Base-by-base conservation (phyloP, 2,797 vertebrate species). In the Eupleurogrammus muticus region DNA sequence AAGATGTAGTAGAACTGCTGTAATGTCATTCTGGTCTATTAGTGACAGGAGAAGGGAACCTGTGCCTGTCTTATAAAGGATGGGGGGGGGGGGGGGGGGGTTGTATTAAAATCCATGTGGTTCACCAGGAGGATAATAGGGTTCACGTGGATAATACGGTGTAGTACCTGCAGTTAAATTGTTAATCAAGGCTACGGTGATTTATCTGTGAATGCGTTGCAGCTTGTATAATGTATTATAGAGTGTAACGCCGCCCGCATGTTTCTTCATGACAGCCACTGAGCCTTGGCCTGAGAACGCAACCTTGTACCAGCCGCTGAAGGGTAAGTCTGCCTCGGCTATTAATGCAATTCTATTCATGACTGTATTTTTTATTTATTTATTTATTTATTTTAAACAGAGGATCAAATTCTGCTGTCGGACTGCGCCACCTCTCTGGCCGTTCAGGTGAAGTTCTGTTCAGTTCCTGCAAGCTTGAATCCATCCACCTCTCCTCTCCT, bases 231-330 rank as follows among this genome's bases (percentile, higher is more conserved):
- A 32, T 52, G 32, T 50, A 1, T 54, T 49, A 24, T 58, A n/a
- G 12, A 58, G 16, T 28, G 19, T 19, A 0, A 49, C 10, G 35
- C 0, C 48, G 36, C n/a, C 9, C n/a, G 34, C 62, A 13, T n/a
- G 20, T 14, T 2, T 81, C n/a, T 77, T 42, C 63, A 0, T 84
- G 21, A 57, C 86, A 94, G 94, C 94, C 87, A 90, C 93, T 57
- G 94, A 95, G 85, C 97, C 97, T 8, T 99, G 98, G 98, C 98
- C 98, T 84, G 97, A 98, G 90, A 97, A 95, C 85, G 97, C 98
- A 49, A 93, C 93, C 47, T 90, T 99, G 47, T 99, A 97, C 93
- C 97, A 99, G 67, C 97, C 96, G 6, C 88, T 98, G 84, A 97
- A 94, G 86, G 96, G 98, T 98, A 87, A 87, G 82, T 64, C 4